Conservation (phyloP, 2,888 invertebrate species). For the Pyrgus malvae region DNA sequence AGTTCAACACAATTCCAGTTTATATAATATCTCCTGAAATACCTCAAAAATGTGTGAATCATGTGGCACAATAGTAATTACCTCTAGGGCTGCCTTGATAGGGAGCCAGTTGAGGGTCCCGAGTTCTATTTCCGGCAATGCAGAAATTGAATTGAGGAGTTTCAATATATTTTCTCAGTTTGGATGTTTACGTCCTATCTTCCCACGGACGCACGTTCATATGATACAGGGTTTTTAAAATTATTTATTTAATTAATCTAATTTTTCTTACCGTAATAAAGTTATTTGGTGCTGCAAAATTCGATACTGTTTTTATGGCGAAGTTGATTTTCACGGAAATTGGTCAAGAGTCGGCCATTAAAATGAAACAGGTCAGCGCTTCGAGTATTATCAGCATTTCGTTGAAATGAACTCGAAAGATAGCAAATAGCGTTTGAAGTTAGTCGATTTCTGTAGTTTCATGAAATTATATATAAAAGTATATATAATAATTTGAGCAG, state of each 20-base stretch:
- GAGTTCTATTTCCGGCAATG: no score
- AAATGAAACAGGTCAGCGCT: slow-evolving; percentile 21
- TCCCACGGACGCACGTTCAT: no score
- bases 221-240: background rate
- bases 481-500: no score
- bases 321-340: slow-evolving; percentile 12
- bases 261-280: slow-evolving; percentile 10
- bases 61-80: no score
- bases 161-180: no score
- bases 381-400: slow-evolving; percentile 16
- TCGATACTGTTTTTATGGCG: slow-evolving; percentile 13
- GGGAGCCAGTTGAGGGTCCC: no score
- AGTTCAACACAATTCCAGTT: slow-evolving; percentile 16
- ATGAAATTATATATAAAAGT: no score
- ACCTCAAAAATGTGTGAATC: slow-evolving; percentile 39
- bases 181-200: no score
- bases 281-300: slow-evolving; percentile 7
- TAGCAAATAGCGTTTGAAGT: no score
- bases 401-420: slow-evolving; percentile 9
- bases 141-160: no score
- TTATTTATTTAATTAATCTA: background rate
- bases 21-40: slow-evolving; percentile 36
- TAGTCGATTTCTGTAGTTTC: no score
- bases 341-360: slow-evolving; percentile 23
- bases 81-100: no score